Base-by-base conservation (phyloP, 1,140 invertebrate species). In the Diorhabda elongata region DNA sequence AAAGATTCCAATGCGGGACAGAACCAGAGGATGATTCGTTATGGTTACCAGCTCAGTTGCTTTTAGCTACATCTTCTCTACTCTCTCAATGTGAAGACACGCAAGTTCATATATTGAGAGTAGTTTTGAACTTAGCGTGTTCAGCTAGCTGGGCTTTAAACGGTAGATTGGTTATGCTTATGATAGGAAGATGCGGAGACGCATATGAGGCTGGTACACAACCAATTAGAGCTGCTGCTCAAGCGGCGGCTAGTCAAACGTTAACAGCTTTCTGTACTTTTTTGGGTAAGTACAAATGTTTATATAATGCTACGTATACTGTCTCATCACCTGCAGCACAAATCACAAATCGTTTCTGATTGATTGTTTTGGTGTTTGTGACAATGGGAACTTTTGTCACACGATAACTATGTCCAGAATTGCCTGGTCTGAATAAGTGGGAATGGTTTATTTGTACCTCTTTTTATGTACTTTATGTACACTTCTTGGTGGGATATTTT, bases 21-120 rank as follows among this genome's bases (percentile, higher is more conserved):
- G 94, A 96, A 81, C 92, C 91, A 3, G 94, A 95, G 83, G 92
- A 94, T 80, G 94, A 96, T 81, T 94, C 92, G 1, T 83, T 94
- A 52, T 96, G 94, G 94, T 83, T 96, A 71, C 92, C 94, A 7
- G 92, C 93, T 2, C 95, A 97, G 81, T 84, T 97, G 57, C 83
- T 97, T 58, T 89, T 91, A 58, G 88, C 93, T 7, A 92, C 95
- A 65, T 87, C 89, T 59, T 91, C 91, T 1, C 90, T 95, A 73
- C 85, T 88, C 11, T 85, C 86, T 1, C 87, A 92, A 70, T 88
- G 88, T 3, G 92, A 92, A 79, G 90, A 92, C 67, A 87, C 87
- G 3, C 91, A 91, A 80, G 85, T 86, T n/a, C 85, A 85, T 77
- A 84, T 85, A 73, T 84, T 89, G 69, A 81, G 94, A 86, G 87